Percentiles rank a stretch among this genome's conserved stretches.
These are phyloP conservation scores for Hippocampus zosterae DNA, from an alignment of 2,113 vertebrate species.

Conservation along the genomic window DNA sequence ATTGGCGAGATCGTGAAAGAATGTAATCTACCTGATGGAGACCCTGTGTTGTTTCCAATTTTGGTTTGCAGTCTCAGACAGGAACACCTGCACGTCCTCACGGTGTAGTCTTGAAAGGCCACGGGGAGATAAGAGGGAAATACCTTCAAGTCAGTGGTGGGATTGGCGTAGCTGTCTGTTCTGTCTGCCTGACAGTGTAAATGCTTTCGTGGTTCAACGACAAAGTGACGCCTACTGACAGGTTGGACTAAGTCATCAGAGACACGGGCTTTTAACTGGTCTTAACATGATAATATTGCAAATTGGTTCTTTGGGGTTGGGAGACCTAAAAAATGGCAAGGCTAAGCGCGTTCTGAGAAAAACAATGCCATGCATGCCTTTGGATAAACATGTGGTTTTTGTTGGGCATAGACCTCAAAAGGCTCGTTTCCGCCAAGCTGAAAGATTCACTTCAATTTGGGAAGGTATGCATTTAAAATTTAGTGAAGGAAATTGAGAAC, in stretches of 20 bases:
- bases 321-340: slow-evolving; percentile 29
- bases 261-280: slow-evolving; percentile 47
- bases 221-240: slow-evolving; percentile 44
- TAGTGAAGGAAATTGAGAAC: too few relatives aligned
- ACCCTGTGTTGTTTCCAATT: too few relatives aligned
- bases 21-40: too few relatives aligned
- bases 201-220: slow-evolving; percentile 30
- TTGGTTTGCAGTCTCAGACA: too few relatives aligned
- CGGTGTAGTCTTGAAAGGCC: neutral
- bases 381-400: slow-evolving; percentile 45
- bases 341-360: slow-evolving; percentile 44
- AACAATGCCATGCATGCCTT: slow-evolving; percentile 33
- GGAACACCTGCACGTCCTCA: neutral
- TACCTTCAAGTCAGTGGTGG: slow-evolving; percentile 40
- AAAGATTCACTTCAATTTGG: neutral
- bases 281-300: slow-evolving; percentile 49
- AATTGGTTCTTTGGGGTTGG: slow-evolving; percentile 42
- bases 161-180: slow-evolving; percentile 26
- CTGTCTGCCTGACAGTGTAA: slow-evolving; percentile 27
- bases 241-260: slow-evolving; percentile 40
- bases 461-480: too few relatives aligned
- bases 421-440: neutral
- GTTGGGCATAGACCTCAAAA: neutral
- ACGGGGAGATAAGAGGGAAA: slow-evolving; percentile 7
- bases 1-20: too few relatives aligned